Base-by-base conservation (phyloP, 92 coral and sea anemone genomes). In the Hydrozoanthus gracilis region DNA sequence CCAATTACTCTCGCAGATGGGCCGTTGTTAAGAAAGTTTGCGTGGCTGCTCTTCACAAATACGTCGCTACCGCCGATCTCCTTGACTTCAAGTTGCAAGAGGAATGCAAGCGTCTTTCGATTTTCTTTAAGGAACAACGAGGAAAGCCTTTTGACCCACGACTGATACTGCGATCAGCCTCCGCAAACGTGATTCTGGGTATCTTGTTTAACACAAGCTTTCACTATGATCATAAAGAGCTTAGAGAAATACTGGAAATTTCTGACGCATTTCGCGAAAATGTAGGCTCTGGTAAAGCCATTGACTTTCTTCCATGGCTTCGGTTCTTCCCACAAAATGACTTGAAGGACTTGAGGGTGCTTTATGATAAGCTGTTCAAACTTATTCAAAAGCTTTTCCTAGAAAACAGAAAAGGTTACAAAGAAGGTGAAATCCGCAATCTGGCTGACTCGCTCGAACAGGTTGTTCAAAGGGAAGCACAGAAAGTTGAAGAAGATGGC, bases 231-330 rank as follows among this genome's bases (percentile, higher is more conserved):
- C 89, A 78, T 44, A 68, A 71, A 7, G 87, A 84, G 35, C 89
- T 88, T 16, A 17, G 54, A 46, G 89, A 89, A 58, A 84, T 89
- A 14, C 68, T 89, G 6, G 86, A 79, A 4, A 62, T 51, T 49
- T 87, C 87, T 14, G 92, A 89, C 48, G 92, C 87, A 47, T 89
- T 89, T 50, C 87, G 89, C 3, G 83, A 84, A 82, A 72, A 69
- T 52, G 61, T 84, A 65, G 87, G 89, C 49, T 71, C 92, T 51
- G 92, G 87, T 16, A 89, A 89, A 67, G 86, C 87, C 7, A 45
- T 84, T 8, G 92, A 89, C 56, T 77, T 89, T 3, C 16, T 89
- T 3, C 92, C 92, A 20, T 89, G 92, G 88, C 68, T 89, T 27
- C 92, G 83, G 77, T 62, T 55, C 55, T 84, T 89, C 50, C 89